A percentile compares a stretch with the other conserved stretches of the same genome.
phyloP scores from a whole-genome alignment of 2,888 invertebrate genomes.

The Netelia virgata region DNA sequence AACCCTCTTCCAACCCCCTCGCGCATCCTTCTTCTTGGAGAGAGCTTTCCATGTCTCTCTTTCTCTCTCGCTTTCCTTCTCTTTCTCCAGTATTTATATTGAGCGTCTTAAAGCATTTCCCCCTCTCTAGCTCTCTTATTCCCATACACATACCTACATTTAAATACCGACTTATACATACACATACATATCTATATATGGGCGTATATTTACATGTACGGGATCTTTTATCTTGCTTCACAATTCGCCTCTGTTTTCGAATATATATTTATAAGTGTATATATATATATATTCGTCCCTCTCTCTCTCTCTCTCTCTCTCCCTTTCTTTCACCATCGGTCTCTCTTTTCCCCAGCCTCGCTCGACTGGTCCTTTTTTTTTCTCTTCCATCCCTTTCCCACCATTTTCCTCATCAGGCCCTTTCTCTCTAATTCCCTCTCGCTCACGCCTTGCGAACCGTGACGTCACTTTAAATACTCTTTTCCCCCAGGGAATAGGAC shows the following conservation, averaged over 20 bases:
- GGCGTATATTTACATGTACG: neutral
- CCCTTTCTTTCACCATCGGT: constrained; percentile 60
- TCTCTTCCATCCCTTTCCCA: constrained; percentile 44
- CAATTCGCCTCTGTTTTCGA: constrained; percentile 66
- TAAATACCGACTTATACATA: neutral
- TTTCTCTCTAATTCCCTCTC: constrained; percentile 60
- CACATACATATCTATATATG: neutral
- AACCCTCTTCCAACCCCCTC: constrained; percentile 70
- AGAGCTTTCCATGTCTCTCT: constrained; percentile 64
- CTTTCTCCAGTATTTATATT: constrained; percentile 82
- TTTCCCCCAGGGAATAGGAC: constrained; percentile 59
- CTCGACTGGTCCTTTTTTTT: constrained; percentile 19
- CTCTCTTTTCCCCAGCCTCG: constrained; percentile 47
- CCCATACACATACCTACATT: constrained; percentile 48
- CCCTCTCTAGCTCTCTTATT: constrained; percentile 71
- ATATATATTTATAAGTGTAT: constrained; percentile 50
- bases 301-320: constrained; percentile 46
- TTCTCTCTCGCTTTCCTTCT: constrained; percentile 54
- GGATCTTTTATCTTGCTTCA: constrained; percentile 63
- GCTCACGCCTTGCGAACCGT: constrained; percentile 69
- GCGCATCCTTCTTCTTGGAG: neutral
- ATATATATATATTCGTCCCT: constrained; percentile 50
- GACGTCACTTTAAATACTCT: constrained; percentile 84
- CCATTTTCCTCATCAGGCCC: constrained; percentile 67
- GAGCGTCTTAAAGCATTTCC: constrained; percentile 85